Percentiles rank a stretch among this genome's conserved stretches.
phyloP scores from a whole-genome alignment of 2,888 invertebrate genomes.

The Perithous albicinctus region DNA sequence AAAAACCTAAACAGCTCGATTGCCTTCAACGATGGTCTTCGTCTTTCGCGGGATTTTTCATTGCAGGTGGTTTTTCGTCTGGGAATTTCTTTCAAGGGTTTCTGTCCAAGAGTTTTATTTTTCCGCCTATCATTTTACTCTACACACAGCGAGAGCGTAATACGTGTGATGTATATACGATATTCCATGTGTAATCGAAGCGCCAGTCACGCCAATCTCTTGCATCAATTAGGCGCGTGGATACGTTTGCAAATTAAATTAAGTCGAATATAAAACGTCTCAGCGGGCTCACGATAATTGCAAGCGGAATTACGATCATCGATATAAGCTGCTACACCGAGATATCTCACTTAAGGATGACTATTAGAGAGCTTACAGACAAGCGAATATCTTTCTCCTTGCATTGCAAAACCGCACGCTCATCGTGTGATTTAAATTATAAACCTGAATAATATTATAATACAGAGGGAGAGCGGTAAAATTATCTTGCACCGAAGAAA shows the following conservation, averaged over 20 bases:
- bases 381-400: constrained; percentile 11
- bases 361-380: constrained; percentile 22
- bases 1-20: too few species aligned
- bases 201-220: constrained; percentile 58
- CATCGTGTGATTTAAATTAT: constrained; percentile 56
- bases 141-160: constrained; percentile 3
- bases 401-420: constrained; percentile 17
- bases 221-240: constrained; percentile 66
- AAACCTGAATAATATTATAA: constrained; percentile 63
- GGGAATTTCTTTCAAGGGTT: too few species aligned
- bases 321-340: constrained; percentile 59
- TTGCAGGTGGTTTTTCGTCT: too few species aligned
- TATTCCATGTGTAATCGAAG: constrained; percentile 41
- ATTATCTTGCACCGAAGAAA: constrained; percentile 23
- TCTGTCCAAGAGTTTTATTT: too few species aligned
- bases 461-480: constrained; percentile 28
- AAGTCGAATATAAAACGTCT: constrained; percentile 62
- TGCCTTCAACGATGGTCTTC: too few species aligned
- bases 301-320: constrained; percentile 66
- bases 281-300: constrained; percentile 56
- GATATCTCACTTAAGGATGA: constrained; percentile 65
- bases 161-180: background rate
- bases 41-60: too few species aligned
- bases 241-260: constrained; percentile 57
- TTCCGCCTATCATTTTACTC: too few species aligned